phyloP scores from a whole-genome alignment of 2,113 vertebrate genomes.

The Paradisaea rubra region DNA sequence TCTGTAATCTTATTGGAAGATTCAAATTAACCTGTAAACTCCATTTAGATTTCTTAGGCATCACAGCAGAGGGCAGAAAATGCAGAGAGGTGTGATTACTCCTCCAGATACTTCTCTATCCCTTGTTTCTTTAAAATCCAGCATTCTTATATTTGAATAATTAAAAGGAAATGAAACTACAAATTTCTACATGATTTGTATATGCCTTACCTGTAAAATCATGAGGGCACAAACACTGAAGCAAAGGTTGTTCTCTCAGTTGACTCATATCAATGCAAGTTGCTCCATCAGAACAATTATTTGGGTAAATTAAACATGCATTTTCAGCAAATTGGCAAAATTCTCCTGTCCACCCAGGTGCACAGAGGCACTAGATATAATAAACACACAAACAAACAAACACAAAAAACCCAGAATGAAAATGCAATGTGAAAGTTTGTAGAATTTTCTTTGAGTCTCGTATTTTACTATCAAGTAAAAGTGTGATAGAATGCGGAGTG shows the following conservation, averaged over 20 bases:
- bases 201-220: conserved; percentile 71
- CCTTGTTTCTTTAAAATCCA: background rate
- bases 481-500: background rate
- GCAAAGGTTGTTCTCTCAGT: conserved; percentile 37
- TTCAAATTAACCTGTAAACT: background rate
- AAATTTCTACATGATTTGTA: background rate
- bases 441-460: background rate
- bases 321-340: conserved; percentile 73
- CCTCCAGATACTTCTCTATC: background rate
- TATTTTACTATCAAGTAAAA: background rate
- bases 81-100: background rate
- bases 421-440: background rate
- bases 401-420: background rate
- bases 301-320: conserved; percentile 68
- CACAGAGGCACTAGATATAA: conserved; percentile 73
- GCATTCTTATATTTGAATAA: background rate
- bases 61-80: background rate
- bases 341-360: conserved; percentile 70
- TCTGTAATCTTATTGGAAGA: background rate
- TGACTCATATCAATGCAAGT: conserved; percentile 72
- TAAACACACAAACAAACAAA: background rate
- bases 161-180: background rate
- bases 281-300: conserved; percentile 66
- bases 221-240: conserved; percentile 66
- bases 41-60: background rate